These are phyloP conservation scores for Tursiops truncatus DNA, from an alignment of 2,113 vertebrate species.

Conservation along the genomic window DNA sequence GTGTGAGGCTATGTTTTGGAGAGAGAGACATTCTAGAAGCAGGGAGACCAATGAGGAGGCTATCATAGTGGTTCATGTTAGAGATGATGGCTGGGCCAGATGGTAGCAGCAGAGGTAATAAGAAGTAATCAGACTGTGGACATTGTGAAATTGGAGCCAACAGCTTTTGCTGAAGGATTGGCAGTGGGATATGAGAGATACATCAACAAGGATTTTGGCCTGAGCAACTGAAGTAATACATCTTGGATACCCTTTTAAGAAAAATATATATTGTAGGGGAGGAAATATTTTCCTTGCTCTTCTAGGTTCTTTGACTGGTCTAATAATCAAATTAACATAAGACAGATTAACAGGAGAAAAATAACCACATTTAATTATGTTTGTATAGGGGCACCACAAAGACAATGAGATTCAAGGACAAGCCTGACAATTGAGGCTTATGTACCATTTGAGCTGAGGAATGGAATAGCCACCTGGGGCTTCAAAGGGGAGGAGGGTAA, in stretches of 20 bases:
- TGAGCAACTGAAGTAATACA: neutral
- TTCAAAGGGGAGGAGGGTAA: neutral
- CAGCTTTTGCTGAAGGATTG: neutral
- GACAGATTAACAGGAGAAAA: neutral
- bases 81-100: neutral
- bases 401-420: neutral
- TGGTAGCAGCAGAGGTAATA: neutral
- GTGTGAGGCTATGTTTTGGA: neutral
- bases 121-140: neutral
- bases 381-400: neutral
- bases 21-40: neutral
- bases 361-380: neutral
- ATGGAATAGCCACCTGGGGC: neutral
- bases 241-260: neutral
- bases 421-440: neutral
- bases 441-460: neutral
- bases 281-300: too few relatives aligned
- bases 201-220: neutral
- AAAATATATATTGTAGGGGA: neutral
- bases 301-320: neutral
- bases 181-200: neutral
- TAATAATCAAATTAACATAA: neutral
- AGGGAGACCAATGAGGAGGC: neutral
- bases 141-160: neutral
- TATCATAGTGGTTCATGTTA: neutral